A percentile compares a stretch with the other conserved stretches of the same genome.
These are phyloP conservation scores for Mesembrinibis cayennensis DNA, from an alignment of 2,113 vertebrate genomes.

Conservation along the genomic window DNA sequence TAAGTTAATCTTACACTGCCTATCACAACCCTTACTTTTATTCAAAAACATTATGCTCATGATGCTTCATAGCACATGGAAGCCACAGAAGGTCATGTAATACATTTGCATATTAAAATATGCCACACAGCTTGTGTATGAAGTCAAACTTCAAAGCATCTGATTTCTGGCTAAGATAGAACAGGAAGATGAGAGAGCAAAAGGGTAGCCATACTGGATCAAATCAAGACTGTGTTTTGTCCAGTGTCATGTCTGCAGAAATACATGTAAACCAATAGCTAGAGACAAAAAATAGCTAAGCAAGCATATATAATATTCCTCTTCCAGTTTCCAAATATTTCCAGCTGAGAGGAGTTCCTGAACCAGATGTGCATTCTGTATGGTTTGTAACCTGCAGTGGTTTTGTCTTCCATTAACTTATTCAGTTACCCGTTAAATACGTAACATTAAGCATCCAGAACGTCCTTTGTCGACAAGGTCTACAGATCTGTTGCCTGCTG, in stretches of 20 bases:
- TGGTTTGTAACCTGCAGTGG: background rate
- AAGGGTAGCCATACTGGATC: background rate
- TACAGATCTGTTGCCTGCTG: background rate
- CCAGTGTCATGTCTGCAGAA: background rate
- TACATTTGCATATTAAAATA: background rate
- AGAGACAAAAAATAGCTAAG: background rate
- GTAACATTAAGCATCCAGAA: background rate
- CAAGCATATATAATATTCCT: background rate
- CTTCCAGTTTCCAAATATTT: background rate
- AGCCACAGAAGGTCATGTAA: background rate
- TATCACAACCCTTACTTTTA: background rate
- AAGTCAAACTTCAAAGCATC: background rate
- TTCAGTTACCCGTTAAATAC: rapidly evolving
- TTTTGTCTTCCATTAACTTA: background rate
- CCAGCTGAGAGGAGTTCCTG: background rate
- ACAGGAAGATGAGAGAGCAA: background rate
- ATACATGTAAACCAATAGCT: background rate
- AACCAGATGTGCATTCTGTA: background rate
- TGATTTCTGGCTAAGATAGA: background rate
- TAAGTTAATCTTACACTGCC: background rate
- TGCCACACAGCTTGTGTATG: background rate
- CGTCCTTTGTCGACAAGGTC: background rate
- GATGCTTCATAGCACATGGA: background rate
- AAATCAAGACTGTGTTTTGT: background rate
- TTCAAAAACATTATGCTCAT: background rate